phyloP scores from a whole-genome alignment of 2,888 invertebrate genomes.

The Campopleginae sp. region DNA sequence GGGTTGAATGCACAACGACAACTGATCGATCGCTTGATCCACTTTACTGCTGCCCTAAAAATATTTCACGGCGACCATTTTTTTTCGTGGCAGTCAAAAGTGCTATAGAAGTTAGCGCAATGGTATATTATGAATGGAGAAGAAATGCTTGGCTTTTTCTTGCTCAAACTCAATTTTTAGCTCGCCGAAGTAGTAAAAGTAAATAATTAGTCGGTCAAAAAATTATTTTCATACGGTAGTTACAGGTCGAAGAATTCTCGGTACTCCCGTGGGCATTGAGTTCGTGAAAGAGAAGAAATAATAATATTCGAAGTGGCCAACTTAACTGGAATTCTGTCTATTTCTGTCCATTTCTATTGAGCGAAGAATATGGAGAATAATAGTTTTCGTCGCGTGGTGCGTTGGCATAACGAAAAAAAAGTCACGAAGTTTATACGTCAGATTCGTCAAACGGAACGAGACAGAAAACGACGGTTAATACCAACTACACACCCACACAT shows the following conservation, averaged over 20 bases:
- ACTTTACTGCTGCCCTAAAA: neutral
- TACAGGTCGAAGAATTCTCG: neutral
- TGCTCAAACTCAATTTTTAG: neutral
- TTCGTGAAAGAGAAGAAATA: neutral
- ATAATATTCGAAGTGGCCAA: too few species aligned
- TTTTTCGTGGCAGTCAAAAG: neutral
- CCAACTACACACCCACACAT: constrained; percentile 23
- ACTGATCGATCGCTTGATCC: constrained; percentile 15
- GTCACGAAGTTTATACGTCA: constrained; percentile 21
- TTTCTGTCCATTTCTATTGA: neutral
- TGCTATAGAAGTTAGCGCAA: too few species aligned
- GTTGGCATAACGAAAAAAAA: constrained; percentile 12
- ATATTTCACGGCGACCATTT: neutral
- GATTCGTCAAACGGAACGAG: constrained; percentile 12
- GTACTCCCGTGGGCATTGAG: neutral
- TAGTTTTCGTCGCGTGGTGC: constrained; percentile 22
- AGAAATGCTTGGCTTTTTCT: neutral
- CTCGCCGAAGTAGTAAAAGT: neutral
- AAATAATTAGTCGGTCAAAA: neutral
- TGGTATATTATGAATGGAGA: neutral
- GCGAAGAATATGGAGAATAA: constrained; percentile 8
- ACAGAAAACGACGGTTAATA: constrained; percentile 30
- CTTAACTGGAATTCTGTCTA: neutral
- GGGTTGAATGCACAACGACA: neutral
- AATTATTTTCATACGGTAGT: neutral